Conservation (phyloP, 1,140 invertebrate species). For the Belonocnema kinseyi region DNA sequence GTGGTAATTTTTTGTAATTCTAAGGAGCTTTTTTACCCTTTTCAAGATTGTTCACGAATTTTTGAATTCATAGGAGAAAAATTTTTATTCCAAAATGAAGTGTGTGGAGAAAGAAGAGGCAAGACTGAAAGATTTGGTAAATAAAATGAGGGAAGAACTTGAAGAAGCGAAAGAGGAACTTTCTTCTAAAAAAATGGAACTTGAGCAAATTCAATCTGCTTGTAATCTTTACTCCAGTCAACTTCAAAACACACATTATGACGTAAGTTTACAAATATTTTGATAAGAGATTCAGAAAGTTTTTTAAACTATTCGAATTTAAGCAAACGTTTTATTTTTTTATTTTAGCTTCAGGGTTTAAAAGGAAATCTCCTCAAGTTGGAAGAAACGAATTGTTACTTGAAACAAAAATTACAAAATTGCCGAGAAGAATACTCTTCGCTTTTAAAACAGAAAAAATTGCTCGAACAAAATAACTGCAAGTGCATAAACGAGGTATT, state of each 20-base stretch:
- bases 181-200: slow-evolving; percentile 45
- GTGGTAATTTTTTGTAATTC: slow-evolving; percentile 45
- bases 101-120: slow-evolving; percentile 46
- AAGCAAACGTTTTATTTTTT: not conserved
- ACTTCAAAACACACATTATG: slow-evolving; percentile 47
- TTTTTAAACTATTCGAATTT: too few species aligned
- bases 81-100: slow-evolving; percentile 48
- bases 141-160: slow-evolving; percentile 54
- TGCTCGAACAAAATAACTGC: slow-evolving; percentile 59
- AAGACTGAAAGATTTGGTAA: slow-evolving; percentile 43
- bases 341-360: slow-evolving; percentile 34
- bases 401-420: slow-evolving; percentile 60
- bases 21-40: slow-evolving; percentile 1
- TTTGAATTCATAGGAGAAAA: slow-evolving; percentile 53
- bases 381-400: slow-evolving; percentile 55
- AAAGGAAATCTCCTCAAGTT: slow-evolving; percentile 50
- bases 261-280: slow-evolving; percentile 45
- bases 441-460: slow-evolving; percentile 58
- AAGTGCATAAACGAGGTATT: slow-evolving; percentile 62
- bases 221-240: slow-evolving; percentile 49
- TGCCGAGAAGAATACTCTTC: slow-evolving; percentile 58
- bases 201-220: slow-evolving; percentile 47
- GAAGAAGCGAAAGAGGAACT: slow-evolving; percentile 49
- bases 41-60: slow-evolving; percentile 31
- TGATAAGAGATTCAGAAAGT: slow-evolving; percentile 23